Percentiles rank a stretch among this genome's conserved stretches.
Evolutionary conservation across 2,113 vertebrate genomes (phyloP).

Genomic region (Nothocercus julius): DNA sequence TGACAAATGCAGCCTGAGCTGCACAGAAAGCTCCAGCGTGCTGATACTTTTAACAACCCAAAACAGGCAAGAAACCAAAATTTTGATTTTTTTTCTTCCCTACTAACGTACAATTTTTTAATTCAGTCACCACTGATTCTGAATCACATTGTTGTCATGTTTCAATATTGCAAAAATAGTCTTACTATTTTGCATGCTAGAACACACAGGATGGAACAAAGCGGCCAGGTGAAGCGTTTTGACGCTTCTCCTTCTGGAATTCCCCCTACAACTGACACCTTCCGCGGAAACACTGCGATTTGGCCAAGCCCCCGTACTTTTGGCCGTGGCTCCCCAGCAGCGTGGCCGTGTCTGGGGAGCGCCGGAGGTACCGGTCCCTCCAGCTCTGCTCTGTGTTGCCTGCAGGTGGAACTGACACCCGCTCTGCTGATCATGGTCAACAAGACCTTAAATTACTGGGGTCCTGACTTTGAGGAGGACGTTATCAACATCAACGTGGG

Average conservation of each 20-base stretch:
- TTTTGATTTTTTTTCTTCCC: not conserved
- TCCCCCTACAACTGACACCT: not conserved
- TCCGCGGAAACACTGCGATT: conserved; percentile 9
- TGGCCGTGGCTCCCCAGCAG: not conserved
- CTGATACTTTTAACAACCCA: not conserved
- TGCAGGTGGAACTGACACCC: conserved; percentile 33
- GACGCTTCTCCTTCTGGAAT: conserved; percentile 9
- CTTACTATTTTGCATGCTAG: not conserved
- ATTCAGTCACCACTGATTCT: not conserved
- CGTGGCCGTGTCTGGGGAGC: not conserved
- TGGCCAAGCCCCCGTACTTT: not conserved
- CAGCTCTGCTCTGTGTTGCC: not conserved
- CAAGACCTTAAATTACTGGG: conserved; percentile 81
- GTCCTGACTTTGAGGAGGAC: conserved; percentile 78
- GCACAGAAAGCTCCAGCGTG: not conserved
- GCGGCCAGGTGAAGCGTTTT: conserved; percentile 21
- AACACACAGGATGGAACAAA: conserved; percentile 21
- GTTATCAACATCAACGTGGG: conserved; percentile 94
- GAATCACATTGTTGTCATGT: conserved; percentile 8
- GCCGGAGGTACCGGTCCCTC: not conserved
- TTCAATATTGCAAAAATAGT: conserved; percentile 3
- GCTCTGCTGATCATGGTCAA: conserved; percentile 84
- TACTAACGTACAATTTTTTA: not conserved
- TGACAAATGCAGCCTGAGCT: not conserved
- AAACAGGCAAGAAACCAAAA: not conserved